Base-by-base conservation (phyloP, 2,113 vertebrate species). In the Callospermophilus lateralis region DNA sequence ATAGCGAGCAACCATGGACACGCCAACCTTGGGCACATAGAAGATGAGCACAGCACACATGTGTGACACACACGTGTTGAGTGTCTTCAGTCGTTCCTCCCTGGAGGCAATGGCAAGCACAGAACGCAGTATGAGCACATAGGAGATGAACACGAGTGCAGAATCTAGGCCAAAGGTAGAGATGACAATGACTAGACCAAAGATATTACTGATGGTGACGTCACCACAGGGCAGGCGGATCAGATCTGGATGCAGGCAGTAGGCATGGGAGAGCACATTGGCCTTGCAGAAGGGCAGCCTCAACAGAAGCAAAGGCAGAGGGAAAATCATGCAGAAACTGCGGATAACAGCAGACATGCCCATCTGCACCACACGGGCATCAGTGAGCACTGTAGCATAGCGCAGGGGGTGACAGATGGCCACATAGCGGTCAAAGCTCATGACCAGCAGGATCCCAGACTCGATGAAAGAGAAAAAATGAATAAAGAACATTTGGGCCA, bases 401-500 rank as follows among this genome's bases (percentile, higher is more conserved):
- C 19, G 67, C 58, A 98, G 74, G 0, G 94, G 97, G 68, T 96
- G 96, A 53, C 94, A 97, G n/a, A 98, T 98, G 74, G 96, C 96
- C 86, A 97, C 97, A 34, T 94, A 98, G 13, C 85, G 81, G 77
- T 96, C 83, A 63, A 97, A 93, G 32, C 93, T 97, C 98, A 96
- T 93, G 70, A 34, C 61, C 73, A 97, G 55, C 30, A 98, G 51
- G 39, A 94, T 39, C 2, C 97, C 94, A 17, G 93, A 98, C 72
- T 98, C 98, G 39, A 20, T 45, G 20, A 97, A 96, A 37, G 94
- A 96, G 34, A 93, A 97, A 24, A 97, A 37, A 22, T 85, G 90
- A 24, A 97, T 97, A 77, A 98, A 92, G 83, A 97, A 98, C 94
- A 97, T 97, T 17, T 95, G 95, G 28, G 96, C 39, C 70, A 98